Base-by-base conservation (phyloP, 2,888 invertebrate species). In the Nesidiocoris tenuis region DNA sequence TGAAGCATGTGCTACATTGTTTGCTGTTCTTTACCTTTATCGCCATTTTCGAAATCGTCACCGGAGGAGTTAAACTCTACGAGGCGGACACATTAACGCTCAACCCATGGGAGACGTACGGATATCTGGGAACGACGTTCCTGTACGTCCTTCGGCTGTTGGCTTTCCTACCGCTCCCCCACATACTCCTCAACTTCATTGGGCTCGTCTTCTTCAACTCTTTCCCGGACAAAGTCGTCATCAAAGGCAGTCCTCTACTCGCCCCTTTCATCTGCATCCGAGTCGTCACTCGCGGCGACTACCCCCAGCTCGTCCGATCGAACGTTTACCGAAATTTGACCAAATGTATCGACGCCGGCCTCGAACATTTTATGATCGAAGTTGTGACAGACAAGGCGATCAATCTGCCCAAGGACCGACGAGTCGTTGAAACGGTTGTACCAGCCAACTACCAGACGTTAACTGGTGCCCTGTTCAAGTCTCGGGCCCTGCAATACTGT, bases 291-390 rank as follows among this genome's bases (percentile, higher is more conserved):
- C 88, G 96, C 77, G 97, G 98, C 55, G 95, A 96, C 84, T 98
- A 92, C 83, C 93, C 96, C 2, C 91, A 95, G 81, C 86, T 98
- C 79, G 96, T 98, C 1, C 91, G 90, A 83, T 89, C 88, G 72
- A 96, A 96, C 86, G 94, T 96, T 3, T 86, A 88, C 75, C 88
- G 93, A 78, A 96, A 96, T 83, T 90, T 96, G 87, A 91, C 92
- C 81, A 90, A 91, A 79, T 96, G 96, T 82, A 86, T 91, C 79
- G 93, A 94, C 83, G 93, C 93, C 5, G 96, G 96, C 9, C 86
- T 98, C 82, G 96, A 96, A 84, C 96, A 98, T 84, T 98, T 97
- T 82, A 90, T 96, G 82, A 91, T 98, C 81, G 96, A 98, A 87
- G 95, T 98, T 55, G 97, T 97, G 16, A 95, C 96, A 55, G 97